These are phyloP conservation scores for Montipora efflorescens DNA, from an alignment of 64 coral and sea anemone species.

Conservation along the genomic window DNA sequence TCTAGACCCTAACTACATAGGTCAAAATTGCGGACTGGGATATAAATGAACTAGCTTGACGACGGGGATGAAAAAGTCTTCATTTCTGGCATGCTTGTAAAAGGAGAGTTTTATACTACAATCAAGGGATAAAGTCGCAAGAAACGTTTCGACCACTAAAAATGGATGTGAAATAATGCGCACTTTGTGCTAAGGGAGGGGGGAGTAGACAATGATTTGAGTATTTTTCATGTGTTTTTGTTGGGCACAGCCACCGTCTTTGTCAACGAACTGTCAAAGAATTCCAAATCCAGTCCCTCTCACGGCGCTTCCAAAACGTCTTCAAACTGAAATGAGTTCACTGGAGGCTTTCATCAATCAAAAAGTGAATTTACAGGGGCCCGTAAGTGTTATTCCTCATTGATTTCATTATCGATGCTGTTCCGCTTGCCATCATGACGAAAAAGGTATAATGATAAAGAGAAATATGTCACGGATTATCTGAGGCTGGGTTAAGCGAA, in stretches of 20 bases:
- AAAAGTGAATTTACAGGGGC: not conserved
- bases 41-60: too few relatives aligned
- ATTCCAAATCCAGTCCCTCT: slow-evolving; percentile 19
- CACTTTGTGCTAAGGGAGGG: not conserved
- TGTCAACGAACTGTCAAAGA: not conserved
- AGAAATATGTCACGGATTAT: too few relatives aligned
- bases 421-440: not conserved
- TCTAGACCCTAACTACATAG: too few relatives aligned
- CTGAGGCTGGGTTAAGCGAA: too few relatives aligned
- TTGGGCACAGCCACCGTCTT: not conserved
- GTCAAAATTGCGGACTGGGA: too few relatives aligned
- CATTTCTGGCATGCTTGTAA: too few relatives aligned
- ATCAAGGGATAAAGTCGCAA: too few relatives aligned
- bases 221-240: not conserved
- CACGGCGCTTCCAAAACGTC: not conserved
- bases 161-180: not conserved
- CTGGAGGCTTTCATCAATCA: not conserved
- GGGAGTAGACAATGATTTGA: not conserved
- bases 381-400: not conserved
- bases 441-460: too few relatives aligned
- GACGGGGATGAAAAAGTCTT: too few relatives aligned
- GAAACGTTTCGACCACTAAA: too few relatives aligned
- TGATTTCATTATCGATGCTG: not conserved
- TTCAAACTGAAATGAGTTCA: not conserved
- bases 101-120: too few relatives aligned